phyloP scores from a whole-genome alignment of 2,113 vertebrate species.

The Oryzias woworae region DNA sequence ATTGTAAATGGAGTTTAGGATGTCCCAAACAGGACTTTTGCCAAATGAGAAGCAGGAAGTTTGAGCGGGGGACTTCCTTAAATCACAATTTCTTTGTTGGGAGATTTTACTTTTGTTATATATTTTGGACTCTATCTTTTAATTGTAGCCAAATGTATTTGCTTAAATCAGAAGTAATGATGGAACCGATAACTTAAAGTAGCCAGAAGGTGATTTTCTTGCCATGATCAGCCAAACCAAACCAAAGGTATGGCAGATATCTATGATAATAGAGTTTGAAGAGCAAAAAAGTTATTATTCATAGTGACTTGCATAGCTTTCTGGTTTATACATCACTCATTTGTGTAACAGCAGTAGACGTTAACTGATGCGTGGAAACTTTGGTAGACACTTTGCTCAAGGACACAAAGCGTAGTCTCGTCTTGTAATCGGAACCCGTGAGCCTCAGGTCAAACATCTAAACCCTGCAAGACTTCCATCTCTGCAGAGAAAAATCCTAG shows the following conservation, averaged over 20 bases:
- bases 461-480: constrained; percentile 50
- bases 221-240: no score
- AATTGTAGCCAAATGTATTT: no score
- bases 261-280: constrained; percentile 56
- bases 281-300: constrained; percentile 52
- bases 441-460: constrained; percentile 62
- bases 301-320: constrained; percentile 62
- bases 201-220: no score
- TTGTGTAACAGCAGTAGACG: constrained; percentile 64
- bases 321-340: constrained; percentile 77
- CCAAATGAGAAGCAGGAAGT: no score
- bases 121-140: no score
- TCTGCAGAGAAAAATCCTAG: constrained; percentile 34
- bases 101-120: no score
- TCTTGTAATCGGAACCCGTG: constrained; percentile 64
- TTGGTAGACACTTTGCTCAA: constrained; percentile 65
- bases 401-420: constrained; percentile 58
- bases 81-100: no score
- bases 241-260: constrained; percentile 31
- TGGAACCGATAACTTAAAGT: no score
- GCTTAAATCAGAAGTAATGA: no score
- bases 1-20: no score
- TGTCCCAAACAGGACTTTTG: no score
- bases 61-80: no score
- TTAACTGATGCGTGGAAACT: constrained; percentile 67